phyloP scores from a whole-genome alignment of 2,888 invertebrate genomes.

The Cheiracanthium punctorium region DNA sequence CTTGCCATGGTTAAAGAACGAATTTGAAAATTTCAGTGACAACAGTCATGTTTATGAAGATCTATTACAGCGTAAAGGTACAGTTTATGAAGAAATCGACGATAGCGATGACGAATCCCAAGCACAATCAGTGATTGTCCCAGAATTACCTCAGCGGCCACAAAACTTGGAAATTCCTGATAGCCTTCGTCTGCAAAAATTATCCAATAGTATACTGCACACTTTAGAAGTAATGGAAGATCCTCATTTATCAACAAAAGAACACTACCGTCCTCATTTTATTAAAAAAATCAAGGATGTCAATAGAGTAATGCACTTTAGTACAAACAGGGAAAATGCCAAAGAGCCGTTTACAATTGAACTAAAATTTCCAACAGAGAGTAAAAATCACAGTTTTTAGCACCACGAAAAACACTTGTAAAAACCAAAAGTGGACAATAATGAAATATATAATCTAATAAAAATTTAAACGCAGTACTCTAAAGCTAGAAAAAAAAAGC shows the following conservation, averaged over 20 bases:
- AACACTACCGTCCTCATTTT: not conserved
- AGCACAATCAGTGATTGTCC: not conserved
- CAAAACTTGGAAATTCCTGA: not conserved
- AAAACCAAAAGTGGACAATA: no score
- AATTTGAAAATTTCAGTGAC: not conserved
- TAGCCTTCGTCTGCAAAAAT: slow-evolving; percentile 20
- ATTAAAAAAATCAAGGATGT: not conserved
- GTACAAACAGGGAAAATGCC: not conserved
- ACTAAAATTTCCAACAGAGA: no score
- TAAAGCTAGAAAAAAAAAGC: no score
- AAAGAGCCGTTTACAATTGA: not conserved
- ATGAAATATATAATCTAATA: no score
- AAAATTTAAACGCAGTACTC: no score
- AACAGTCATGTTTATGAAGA: slow-evolving; percentile 46
- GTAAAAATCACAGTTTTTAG: no score
- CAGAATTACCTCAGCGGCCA: not conserved
- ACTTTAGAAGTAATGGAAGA: slow-evolving; percentile 33
- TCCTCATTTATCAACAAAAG: not conserved
- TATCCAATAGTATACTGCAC: slow-evolving; percentile 31
- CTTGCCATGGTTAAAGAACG: not conserved
- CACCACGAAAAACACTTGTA: no score
- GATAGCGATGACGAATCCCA: slow-evolving; percentile 16
- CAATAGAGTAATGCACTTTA: not conserved
- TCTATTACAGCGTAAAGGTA: slow-evolving; percentile 15
- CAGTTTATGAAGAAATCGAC: slow-evolving; percentile 45